These are phyloP conservation scores for Paralichthys olivaceus DNA, from an alignment of 2,113 vertebrate species.

Conservation along the genomic window DNA sequence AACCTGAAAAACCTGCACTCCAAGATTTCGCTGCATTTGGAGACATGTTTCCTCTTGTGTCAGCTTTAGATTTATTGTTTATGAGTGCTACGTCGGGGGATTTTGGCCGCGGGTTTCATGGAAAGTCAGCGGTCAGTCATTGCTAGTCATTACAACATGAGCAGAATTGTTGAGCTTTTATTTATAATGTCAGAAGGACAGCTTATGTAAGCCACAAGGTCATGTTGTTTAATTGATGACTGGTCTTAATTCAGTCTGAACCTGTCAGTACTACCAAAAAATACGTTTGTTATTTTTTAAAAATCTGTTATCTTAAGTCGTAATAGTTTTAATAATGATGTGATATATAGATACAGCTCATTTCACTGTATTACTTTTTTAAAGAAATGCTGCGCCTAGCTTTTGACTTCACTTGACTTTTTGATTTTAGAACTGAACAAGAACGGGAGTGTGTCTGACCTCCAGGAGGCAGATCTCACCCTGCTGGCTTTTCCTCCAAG, in stretches of 20 bases:
- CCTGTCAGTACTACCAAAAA: constrained; percentile 2
- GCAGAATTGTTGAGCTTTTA: constrained; percentile 19
- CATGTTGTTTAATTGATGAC: constrained; percentile 13
- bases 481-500: constrained; percentile 37
- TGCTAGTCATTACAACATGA: constrained; percentile 2
- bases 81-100: not conserved
- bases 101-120: constrained; percentile 12
- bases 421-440: constrained; percentile 29
- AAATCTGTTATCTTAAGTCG: constrained; percentile 18
- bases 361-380: not conserved
- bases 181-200: constrained; percentile 38
- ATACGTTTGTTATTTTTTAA: not conserved
- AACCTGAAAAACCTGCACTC: constrained; percentile 12
- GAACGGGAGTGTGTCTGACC: constrained; percentile 47
- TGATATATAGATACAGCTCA: not conserved
- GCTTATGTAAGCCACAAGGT: constrained; percentile 54
- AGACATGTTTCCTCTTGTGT: not conserved
- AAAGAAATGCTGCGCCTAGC: not conserved
- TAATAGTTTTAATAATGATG: not conserved
- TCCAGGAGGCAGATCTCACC: constrained; percentile 49
- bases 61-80: constrained; percentile 1
- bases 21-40: constrained; percentile 1
- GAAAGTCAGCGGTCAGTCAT: constrained; percentile 32
- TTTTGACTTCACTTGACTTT: constrained; percentile 34
- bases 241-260: constrained; percentile 21